Base-by-base conservation (phyloP, 1,140 invertebrate species). In the Augochlora pura region DNA sequence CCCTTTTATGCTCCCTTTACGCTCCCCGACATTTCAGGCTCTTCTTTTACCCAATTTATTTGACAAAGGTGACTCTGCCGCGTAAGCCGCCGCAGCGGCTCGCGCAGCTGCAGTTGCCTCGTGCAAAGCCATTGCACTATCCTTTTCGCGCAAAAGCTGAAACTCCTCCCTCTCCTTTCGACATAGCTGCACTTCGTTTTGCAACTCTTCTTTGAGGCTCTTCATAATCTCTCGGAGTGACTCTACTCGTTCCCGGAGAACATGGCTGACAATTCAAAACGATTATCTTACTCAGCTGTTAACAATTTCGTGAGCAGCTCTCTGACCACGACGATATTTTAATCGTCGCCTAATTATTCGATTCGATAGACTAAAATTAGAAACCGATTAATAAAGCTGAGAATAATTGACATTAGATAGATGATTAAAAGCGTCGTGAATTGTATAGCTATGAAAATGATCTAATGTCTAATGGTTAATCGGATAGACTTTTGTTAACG, bases 61-160 rank as follows among this genome's bases (percentile, higher is more conserved):
- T 0, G 86, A 88, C 8, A 88, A 69, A 5, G 87, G 87, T 8
- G 80, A 80, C 66, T 88, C 87, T 2, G 83, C 65, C 1, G 86
- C 86, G n/a, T 88, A 88, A 39, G 86, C 87, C 14, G 63, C 85
- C 0, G 85, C 83, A 12, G 86, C 86, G 12, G 85, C 87, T 7
- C 83, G 79, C 18, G 87, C 87, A 14, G 85, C 87, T 25, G 87
- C 83, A 9, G 83, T 84, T 57, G 81, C 87, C 65, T 88, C 87
- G 39, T 87, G 85, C n/a, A 88, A 59, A 4, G 83, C 85, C 18
- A 87, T 38, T 1, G 80, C 70, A 42, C 87, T 78, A 27, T 74
- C 81, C 78, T 63, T 72, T 3, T 88, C 86, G 5, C 80, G 81
- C 21, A 86, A 77, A 5, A 76, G 5, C 71, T 87, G 79, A 52